These are phyloP conservation scores for Chrysodeixis includens DNA, from an alignment of 2,888 invertebrate species.

Conservation along the genomic window DNA sequence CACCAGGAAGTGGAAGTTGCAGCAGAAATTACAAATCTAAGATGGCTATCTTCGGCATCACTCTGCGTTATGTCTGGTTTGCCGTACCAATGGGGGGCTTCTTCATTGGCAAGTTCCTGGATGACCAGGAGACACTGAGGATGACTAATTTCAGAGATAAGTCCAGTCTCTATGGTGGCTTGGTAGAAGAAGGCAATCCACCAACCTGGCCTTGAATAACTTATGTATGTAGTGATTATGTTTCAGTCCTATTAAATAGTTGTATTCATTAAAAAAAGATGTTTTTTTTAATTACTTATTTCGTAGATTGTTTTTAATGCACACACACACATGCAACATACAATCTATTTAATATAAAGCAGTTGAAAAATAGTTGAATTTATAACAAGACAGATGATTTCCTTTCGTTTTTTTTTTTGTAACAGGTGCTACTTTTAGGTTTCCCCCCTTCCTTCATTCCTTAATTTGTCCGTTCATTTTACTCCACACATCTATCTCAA, in stretches of 20 bases:
- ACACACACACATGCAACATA: too few relatives aligned
- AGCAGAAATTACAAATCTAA: constrained; percentile 70
- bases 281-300: too few relatives aligned
- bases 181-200: constrained; percentile 90
- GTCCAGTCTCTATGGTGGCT: constrained; percentile 93
- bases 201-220: constrained; percentile 92
- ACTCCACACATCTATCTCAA: too few relatives aligned
- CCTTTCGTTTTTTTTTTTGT: too few relatives aligned
- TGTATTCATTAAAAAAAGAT: constrained; percentile 33
- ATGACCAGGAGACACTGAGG: constrained; percentile 92
- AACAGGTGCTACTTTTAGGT: too few relatives aligned
- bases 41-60: constrained; percentile 89
- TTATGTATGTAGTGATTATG: constrained; percentile 30
- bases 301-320: too few relatives aligned
- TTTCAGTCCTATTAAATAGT: constrained; percentile 51
- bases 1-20: constrained; percentile 92
- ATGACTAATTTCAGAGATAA: constrained; percentile 94
- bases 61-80: constrained; percentile 85
- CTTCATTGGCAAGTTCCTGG: constrained; percentile 90
- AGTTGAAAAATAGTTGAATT: too few relatives aligned
- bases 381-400: too few relatives aligned
- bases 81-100: constrained; percentile 89
- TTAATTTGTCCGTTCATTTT: too few relatives aligned
- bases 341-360: too few relatives aligned
- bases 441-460: too few relatives aligned